A percentile compares a stretch with the other conserved stretches of the same genome.
phyloP scores from a whole-genome alignment of 2,797 vertebrate genomes.

The Limosa lapponica region DNA sequence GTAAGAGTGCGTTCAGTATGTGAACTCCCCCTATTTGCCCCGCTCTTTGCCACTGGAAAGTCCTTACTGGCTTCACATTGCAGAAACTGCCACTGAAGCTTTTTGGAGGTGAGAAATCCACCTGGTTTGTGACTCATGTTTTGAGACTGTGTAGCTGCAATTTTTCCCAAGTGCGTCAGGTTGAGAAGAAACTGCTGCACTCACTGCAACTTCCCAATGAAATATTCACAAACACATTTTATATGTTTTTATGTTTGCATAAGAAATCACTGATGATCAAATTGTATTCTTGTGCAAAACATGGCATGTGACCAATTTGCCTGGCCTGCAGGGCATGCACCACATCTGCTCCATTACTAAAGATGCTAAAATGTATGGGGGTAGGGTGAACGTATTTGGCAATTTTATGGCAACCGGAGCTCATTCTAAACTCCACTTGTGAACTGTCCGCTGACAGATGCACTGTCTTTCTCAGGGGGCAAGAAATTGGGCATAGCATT shows the following conservation, averaged over 20 bases:
- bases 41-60: neutral
- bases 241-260: neutral
- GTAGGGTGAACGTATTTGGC: neutral
- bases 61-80: neutral
- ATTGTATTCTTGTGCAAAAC: neutral
- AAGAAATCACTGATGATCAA: neutral
- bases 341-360: neutral
- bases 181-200: neutral
- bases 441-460: neutral
- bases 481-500: neutral
- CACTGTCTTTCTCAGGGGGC: neutral
- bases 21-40: neutral
- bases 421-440: neutral
- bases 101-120: neutral
- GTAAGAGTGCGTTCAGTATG: neutral
- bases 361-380: neutral
- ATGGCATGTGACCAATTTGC: neutral
- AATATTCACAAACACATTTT: neutral
- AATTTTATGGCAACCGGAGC: neutral
- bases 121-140: neutral
- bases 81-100: neutral
- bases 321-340: neutral
- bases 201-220: neutral
- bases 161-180: neutral
- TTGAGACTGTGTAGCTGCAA: neutral